A percentile compares a stretch with the other conserved stretches of the same genome.
phyloP scores from a whole-genome alignment of 53 echinoderm and acorn worm genomes.

The Henricia sp. region DNA sequence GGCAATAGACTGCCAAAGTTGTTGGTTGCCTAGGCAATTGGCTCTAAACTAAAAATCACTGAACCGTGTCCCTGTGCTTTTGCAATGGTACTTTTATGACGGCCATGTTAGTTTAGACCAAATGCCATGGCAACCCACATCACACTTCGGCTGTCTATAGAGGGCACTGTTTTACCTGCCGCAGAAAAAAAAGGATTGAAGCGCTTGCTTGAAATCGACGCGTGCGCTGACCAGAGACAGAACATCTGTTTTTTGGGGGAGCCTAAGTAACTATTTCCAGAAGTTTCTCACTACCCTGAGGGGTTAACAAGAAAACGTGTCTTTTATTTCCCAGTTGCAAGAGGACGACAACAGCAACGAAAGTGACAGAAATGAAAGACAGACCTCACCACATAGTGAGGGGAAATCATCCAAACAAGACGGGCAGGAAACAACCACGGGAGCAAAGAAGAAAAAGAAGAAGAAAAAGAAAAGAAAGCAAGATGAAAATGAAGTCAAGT shows the following conservation, averaged over 20 bases:
- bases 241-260: neutral
- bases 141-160: neutral
- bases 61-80: too few species aligned
- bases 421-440: conserved; percentile 50
- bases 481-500: conserved; percentile 13
- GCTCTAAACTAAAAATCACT: too few species aligned
- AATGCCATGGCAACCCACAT: too few species aligned
- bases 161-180: neutral
- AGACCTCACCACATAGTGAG: neutral
- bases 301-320: neutral
- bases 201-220: neutral
- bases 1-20: too few species aligned
- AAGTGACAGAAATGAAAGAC: conserved; percentile 38
- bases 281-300: neutral
- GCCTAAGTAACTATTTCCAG: neutral
- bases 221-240: neutral
- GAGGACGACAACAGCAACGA: conserved; percentile 53
- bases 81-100: too few species aligned
- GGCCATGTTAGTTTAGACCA: too few species aligned
- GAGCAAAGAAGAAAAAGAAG: conserved; percentile 79
- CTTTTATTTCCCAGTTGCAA: conserved; percentile 32
- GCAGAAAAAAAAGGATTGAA: too few species aligned
- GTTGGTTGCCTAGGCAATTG: neutral
- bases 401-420: conserved; percentile 30
- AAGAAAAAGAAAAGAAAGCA: conserved; percentile 88